Conservation (phyloP, 2,113 vertebrate species). For the Axis porcinus region DNA sequence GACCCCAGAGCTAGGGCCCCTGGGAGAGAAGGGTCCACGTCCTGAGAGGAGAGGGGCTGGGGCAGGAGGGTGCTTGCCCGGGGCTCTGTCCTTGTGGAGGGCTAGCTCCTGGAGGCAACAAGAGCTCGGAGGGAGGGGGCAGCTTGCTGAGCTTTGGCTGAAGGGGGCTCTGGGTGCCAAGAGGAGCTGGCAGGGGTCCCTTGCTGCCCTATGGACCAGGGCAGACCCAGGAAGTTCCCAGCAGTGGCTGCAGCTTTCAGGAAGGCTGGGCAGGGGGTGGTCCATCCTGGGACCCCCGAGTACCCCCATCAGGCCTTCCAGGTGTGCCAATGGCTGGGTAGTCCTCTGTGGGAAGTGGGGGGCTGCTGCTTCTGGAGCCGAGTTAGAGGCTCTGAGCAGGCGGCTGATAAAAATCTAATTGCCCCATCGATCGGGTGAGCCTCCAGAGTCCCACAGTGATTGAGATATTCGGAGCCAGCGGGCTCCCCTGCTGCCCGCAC, state of each 20-base stretch:
- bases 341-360: neutral
- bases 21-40: too few species aligned
- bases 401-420: slow-evolving; percentile 83
- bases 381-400: slow-evolving; percentile 37
- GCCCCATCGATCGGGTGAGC: slow-evolving; percentile 81
- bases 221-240: neutral
- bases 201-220: neutral
- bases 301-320: neutral
- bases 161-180: rapidly evolving
- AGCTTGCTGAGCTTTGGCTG: neutral
- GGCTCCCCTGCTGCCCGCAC: neutral
- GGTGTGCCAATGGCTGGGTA: neutral
- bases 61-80: neutral
- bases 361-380: neutral
- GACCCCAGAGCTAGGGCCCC: neutral
- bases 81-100: neutral
- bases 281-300: neutral
- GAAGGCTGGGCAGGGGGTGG: neutral
- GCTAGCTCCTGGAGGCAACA: neutral
- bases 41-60: neutral
- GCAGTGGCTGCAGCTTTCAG: neutral
- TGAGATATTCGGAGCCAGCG: slow-evolving; percentile 74
- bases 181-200: neutral
- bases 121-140: neutral
- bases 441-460: slow-evolving; percentile 56